Evolutionary conservation across 2,888 invertebrate genomes (phyloP).

Genomic region (Callimorpha dominula): DNA sequence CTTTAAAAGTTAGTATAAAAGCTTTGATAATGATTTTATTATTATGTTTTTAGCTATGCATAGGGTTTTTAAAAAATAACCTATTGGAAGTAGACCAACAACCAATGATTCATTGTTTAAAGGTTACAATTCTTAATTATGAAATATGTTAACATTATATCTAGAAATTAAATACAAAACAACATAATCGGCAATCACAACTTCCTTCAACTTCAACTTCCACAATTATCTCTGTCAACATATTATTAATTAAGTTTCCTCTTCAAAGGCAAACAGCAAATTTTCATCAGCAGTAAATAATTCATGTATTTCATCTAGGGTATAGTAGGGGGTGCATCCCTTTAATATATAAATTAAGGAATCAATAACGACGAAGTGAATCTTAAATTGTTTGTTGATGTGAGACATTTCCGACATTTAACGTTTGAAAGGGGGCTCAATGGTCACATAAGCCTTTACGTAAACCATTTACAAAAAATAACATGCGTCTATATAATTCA

Average conservation of each 20-base stretch:
- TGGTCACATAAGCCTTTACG: neutral
- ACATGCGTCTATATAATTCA: neutral
- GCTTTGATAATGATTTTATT: too few species aligned
- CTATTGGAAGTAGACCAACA: too few species aligned
- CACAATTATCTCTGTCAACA: neutral
- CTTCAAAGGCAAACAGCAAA: neutral
- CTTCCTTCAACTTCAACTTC: neutral
- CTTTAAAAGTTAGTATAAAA: too few species aligned
- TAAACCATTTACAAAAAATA: neutral
- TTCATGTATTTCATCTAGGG: slow-evolving; percentile 7
- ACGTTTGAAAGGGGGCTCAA: neutral
- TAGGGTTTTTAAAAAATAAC: too few species aligned
- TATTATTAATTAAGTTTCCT: neutral
- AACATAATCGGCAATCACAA: neutral
- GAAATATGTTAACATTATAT: too few species aligned
- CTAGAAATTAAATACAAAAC: too few species aligned
- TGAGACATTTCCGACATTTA: neutral
- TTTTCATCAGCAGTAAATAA: slow-evolving; percentile 3
- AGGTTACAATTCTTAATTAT: too few species aligned
- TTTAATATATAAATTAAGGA: slow-evolving; percentile 20
- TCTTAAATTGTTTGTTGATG: too few species aligned
- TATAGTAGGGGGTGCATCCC: slow-evolving; percentile 9
- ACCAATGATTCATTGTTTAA: too few species aligned
- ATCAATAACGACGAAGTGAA: neutral
- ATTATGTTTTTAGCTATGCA: too few species aligned